Conservation (phyloP, 2,797 vertebrate genomes). For the Cygnus olor region DNA sequence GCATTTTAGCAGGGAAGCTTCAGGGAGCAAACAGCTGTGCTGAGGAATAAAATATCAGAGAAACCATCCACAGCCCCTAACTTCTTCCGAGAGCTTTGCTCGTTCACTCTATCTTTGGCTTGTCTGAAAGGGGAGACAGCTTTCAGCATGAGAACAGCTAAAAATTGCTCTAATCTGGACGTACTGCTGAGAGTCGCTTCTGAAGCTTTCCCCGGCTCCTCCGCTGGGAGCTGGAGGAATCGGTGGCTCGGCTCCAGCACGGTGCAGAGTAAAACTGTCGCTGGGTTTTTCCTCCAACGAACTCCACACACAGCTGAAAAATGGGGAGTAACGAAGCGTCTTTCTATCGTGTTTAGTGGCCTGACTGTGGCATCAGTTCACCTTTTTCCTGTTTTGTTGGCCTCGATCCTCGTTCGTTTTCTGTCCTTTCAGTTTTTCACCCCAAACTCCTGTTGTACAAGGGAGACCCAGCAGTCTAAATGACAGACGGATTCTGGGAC, state of each 20-base stretch:
- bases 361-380: not conserved
- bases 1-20: not conserved
- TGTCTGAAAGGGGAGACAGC: not conserved
- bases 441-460: not conserved
- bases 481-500: not conserved
- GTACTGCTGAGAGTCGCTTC: slow-evolving; percentile 6
- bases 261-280: not conserved
- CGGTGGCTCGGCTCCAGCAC: not conserved
- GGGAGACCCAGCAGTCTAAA: not conserved
- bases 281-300: not conserved
- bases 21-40: not conserved
- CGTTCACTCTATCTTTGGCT: slow-evolving; percentile 35
- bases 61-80: not conserved
- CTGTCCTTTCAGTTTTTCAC: not conserved
- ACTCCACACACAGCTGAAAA: slow-evolving; percentile 1
- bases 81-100: not conserved
- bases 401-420: not conserved
- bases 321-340: not conserved
- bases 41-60: not conserved
- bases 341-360: not conserved
- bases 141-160: slow-evolving; percentile 42
- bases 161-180: slow-evolving; percentile 43
- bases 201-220: slow-evolving; percentile 46
- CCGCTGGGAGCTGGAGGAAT: not conserved
- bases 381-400: not conserved